Percentiles rank a stretch among this genome's conserved stretches.
Evolutionary conservation across 2,888 invertebrate genomes (phyloP).

Genomic region (Onchidella celtica): DNA sequence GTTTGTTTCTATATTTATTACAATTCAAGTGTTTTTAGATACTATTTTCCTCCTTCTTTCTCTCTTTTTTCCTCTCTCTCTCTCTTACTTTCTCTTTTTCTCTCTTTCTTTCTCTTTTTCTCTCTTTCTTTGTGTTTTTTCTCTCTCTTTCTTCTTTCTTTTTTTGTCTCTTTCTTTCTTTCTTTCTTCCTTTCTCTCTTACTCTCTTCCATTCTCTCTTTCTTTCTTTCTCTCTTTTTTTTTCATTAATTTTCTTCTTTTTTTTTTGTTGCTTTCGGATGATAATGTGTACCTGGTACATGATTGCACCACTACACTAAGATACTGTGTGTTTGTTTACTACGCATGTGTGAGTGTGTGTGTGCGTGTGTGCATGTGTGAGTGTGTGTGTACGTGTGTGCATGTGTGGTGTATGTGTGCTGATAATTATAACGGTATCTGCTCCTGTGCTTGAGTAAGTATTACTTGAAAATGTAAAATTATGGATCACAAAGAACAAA

Average conservation of each 20-base stretch:
- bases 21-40: background rate
- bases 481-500: no score
- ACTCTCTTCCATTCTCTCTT: background rate
- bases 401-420: no score
- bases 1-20: background rate
- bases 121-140: background rate
- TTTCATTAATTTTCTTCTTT: background rate
- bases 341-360: no score
- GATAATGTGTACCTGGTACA: no score
- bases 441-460: no score
- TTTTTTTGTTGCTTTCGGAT: no score
- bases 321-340: no score
- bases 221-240: background rate
- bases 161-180: slow-evolving; percentile 7
- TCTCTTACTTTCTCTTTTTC: slow-evolving; percentile 13
- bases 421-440: no score
- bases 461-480: no score
- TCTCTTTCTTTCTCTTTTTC: slow-evolving; percentile 1
- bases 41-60: background rate
- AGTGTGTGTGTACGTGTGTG: no score
- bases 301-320: no score
- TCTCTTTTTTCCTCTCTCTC: slow-evolving; percentile 7
- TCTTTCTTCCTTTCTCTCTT: slow-evolving; percentile 10
- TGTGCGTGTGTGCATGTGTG: no score
- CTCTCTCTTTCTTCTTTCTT: background rate